phyloP scores from a whole-genome alignment of 2,113 vertebrate species.

The Butastur rufipennis region DNA sequence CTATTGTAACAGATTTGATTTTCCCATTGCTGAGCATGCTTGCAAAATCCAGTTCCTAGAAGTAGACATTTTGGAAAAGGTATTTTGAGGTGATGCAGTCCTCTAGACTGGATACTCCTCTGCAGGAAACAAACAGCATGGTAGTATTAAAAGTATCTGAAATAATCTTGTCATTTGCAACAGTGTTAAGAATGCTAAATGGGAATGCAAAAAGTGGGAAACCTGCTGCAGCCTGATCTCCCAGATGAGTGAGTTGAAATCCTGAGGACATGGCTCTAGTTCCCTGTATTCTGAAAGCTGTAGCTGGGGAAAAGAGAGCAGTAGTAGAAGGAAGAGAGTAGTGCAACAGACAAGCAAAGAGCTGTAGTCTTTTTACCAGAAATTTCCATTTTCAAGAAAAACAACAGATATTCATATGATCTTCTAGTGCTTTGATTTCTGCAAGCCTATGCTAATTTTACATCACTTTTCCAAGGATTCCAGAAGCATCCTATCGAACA shows the following conservation, averaged over 20 bases:
- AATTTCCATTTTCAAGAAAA: background rate
- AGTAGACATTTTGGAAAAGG: background rate
- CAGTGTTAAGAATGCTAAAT: background rate
- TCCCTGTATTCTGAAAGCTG: background rate
- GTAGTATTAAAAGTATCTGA: background rate
- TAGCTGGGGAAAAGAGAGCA: background rate
- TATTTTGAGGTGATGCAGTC: background rate
- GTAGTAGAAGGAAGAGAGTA: background rate
- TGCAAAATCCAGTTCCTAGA: background rate
- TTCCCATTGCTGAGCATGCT: background rate
- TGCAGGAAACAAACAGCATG: background rate
- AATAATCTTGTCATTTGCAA: background rate
- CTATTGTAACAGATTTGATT: background rate
- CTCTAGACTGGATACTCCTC: background rate
- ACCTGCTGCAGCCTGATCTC: background rate
- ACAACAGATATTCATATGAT: background rate
- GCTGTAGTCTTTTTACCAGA: background rate
- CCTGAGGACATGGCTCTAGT: background rate
- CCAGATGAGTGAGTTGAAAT: background rate
- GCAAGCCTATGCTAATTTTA: background rate
- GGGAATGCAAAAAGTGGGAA: background rate
- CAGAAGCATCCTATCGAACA: background rate
- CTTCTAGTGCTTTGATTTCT: background rate
- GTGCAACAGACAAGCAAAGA: background rate
- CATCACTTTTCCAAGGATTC: background rate